Evolutionary conservation across 2,113 vertebrate genomes (phyloP), one percentile per base, ranked within the genome.

Genomic region (Amazona vittata): DNA sequence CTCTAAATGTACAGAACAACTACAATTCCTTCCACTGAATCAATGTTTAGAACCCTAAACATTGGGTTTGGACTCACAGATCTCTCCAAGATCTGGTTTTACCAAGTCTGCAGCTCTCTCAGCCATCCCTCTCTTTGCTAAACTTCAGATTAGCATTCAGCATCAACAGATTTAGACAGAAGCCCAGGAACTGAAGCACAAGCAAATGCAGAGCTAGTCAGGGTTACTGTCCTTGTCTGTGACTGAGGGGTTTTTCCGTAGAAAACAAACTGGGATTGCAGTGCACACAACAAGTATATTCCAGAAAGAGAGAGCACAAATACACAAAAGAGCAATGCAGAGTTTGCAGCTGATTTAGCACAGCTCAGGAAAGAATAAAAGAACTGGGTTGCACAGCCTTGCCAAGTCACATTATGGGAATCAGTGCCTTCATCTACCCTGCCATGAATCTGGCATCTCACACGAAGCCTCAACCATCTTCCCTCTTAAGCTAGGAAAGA

Each of bases 331-430:
- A 91, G 76, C 52, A 69, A 67, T 21, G 85, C 77, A 57, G 81
- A 81, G 62, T 90, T 83, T 92, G 94, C 91, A 95, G 93, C 67
- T 95, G 93, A 96, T 67, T 93, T 86, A 97, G 91, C 85, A 79
- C 74, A 81, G 93, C 85, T 68, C 71, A 50, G 87, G 71, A 78
- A 62, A 70, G 59, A 46, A 86, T 41, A 67, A 86, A 93, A 89
- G 86, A 43, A 20, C 35, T 11, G 60, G 43, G 63, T 80, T 89
- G 76, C 67, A 9, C 29, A 69, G 86, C 68, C 82, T n/a, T 95
- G 89, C 90, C 93, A 93, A 79, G 62, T 50, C 75, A 49, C 64
- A 67, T 74, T 24, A 83, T 89, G 93, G 82, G 75, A 96, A 93
- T 86, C 73, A 15, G 71, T 47, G 65, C 74, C 63, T 80, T 77